Percentiles rank a stretch among this genome's conserved stretches.
Evolutionary conservation across 2,113 vertebrate species (phyloP).

Genomic region (Neotoma lepida): DNA sequence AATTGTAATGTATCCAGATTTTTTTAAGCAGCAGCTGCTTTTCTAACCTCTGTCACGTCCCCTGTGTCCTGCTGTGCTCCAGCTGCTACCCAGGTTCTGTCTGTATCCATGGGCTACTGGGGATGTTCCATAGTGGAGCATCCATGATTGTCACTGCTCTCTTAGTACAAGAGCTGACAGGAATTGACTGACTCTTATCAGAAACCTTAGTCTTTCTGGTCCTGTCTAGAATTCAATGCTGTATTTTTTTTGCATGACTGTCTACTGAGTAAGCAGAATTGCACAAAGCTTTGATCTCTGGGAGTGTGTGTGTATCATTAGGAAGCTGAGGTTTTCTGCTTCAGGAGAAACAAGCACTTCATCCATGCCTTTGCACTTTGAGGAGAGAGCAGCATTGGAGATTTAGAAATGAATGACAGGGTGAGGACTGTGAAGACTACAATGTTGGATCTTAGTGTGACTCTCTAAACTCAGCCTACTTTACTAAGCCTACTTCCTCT

Average conservation of each 20-base stretch:
- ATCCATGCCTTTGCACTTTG: not conserved
- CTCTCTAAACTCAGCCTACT: not conserved
- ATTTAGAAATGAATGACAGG: too few species aligned
- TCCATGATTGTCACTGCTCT: not conserved
- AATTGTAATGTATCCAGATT: not conserved
- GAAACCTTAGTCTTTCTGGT: not conserved
- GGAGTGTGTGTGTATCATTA: not conserved
- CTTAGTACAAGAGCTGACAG: not conserved
- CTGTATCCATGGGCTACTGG: not conserved
- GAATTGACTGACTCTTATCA: accelerated
- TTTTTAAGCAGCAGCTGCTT: not conserved
- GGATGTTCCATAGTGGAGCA: not conserved
- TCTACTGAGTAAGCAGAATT: not conserved
- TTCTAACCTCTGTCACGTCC: not conserved
- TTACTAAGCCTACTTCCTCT: not conserved
- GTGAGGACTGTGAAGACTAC: too few species aligned
- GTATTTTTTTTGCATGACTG: not conserved
- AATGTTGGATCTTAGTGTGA: not conserved
- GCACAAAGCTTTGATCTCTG: not conserved
- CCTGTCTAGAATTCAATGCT: not conserved
- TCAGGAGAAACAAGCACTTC: not conserved
- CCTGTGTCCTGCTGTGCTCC: not conserved
- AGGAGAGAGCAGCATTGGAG: too few species aligned
- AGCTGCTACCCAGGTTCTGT: not conserved
- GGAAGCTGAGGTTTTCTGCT: not conserved